Evolutionary conservation across 2,113 vertebrate species (phyloP).

Genomic region (Cyprinodon variegatus): DNA sequence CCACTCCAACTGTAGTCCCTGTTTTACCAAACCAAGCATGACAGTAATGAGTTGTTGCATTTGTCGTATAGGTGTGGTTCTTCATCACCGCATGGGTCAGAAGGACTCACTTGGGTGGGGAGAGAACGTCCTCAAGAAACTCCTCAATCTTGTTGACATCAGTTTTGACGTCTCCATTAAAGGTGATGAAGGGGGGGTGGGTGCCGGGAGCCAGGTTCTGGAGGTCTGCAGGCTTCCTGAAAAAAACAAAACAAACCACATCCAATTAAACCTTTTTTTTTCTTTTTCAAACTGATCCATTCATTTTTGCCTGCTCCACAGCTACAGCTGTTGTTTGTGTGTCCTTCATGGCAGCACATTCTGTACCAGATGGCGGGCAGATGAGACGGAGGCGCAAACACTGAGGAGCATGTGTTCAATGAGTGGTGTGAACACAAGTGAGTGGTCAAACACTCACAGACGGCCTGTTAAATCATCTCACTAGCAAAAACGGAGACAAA

Average conservation of each 20-base stretch:
- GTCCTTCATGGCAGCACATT: conserved; percentile 45
- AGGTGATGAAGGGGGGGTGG: conserved; percentile 97
- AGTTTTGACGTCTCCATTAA: conserved; percentile 95
- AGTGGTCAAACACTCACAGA: conserved; percentile 22
- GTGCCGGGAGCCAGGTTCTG: conserved; percentile 98
- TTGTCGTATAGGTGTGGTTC: not conserved
- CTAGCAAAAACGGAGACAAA: not conserved
- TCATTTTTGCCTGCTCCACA: not conserved
- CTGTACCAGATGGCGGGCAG: conserved; percentile 67
- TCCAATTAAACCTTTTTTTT: not conserved
- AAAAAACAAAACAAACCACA: not conserved
- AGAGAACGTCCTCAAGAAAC: conserved; percentile 95
- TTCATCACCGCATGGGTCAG: not conserved
- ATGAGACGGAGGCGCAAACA: conserved; percentile 56
- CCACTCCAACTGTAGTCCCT: not conserved
- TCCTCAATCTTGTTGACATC: conserved; percentile 99
- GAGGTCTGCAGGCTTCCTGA: conserved; percentile 97
- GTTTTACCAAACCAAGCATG: not conserved
- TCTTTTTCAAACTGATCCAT: not conserved
- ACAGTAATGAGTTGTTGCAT: not conserved
- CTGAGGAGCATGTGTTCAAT: conserved; percentile 66
- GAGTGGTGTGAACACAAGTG: conserved; percentile 43
- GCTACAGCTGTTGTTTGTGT: conserved; percentile 18
- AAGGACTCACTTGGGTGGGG: conserved; percentile 92
- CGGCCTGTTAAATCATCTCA: conserved; percentile 1